These are phyloP conservation scores for Heliconius melpomene DNA, from an alignment of 1,140 invertebrate genomes.

Conservation along the genomic window DNA sequence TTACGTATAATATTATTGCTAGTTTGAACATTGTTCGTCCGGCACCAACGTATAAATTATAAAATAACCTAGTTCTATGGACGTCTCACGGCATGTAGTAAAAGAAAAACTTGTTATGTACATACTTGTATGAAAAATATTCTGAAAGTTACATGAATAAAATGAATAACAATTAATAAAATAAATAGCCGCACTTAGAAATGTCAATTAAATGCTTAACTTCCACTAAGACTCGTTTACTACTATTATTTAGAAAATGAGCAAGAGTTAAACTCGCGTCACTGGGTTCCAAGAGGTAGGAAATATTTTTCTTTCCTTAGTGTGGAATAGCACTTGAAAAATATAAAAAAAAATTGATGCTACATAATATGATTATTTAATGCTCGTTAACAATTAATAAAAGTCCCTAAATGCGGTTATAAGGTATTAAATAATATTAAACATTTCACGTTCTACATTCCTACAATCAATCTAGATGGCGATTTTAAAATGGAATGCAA, in stretches of 20 bases:
- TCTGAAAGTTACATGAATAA: not conserved
- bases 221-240: not conserved
- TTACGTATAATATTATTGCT: constrained; percentile 31
- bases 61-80: constrained; percentile 24
- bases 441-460: not conserved
- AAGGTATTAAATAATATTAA: not conserved
- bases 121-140: not conserved
- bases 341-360: too few relatives aligned
- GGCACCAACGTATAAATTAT: constrained; percentile 23
- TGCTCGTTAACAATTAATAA: not conserved
- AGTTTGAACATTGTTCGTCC: constrained; percentile 33
- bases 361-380: too few relatives aligned
- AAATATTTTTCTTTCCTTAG: too few relatives aligned
- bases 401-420: not conserved
- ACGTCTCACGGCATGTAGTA: constrained; percentile 15
- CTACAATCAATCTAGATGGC: constrained; percentile 1
- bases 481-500: not conserved
- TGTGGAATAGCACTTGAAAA: too few relatives aligned
- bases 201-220: not conserved
- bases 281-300: too few relatives aligned
- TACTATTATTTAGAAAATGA: not conserved
- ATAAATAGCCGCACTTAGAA: not conserved
- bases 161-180: not conserved
- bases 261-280: too few relatives aligned
- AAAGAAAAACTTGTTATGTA: not conserved